These are phyloP conservation scores for Zosterops japonicus DNA, from an alignment of 2,113 vertebrate genomes.

Conservation along the genomic window DNA sequence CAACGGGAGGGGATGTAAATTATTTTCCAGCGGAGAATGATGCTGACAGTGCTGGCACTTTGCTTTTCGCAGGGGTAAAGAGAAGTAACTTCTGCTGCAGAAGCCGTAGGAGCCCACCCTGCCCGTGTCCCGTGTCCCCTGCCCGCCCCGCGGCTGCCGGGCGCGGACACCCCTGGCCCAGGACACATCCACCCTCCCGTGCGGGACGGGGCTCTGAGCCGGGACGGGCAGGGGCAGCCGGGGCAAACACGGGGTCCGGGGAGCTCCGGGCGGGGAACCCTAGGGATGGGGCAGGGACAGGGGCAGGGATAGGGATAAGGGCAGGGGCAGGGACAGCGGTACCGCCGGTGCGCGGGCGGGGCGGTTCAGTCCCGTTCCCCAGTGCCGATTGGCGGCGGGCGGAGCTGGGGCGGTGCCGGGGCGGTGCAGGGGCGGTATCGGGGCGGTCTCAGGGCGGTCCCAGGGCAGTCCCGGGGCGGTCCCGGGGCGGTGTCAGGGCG, in stretches of 20 bases:
- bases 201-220: background rate
- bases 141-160: background rate
- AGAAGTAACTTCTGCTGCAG: background rate
- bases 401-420: no score
- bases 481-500: no score
- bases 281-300: background rate
- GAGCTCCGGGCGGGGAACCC: accelerated
- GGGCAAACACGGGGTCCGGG: background rate
- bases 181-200: background rate
- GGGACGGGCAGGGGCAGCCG: background rate
- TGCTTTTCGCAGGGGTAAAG: background rate
- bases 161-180: background rate
- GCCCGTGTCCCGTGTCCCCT: background rate
- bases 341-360: background rate
- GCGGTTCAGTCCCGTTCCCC: background rate
- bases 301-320: background rate
- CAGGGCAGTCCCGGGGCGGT: no score
- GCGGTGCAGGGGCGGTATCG: no score
- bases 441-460: no score
- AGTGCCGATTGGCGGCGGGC: no score
- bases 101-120: background rate
- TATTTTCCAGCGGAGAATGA: background rate
- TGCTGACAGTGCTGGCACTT: background rate
- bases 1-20: background rate
- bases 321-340: background rate